Base-by-base conservation (phyloP, 2,888 invertebrate genomes). In the Acronicta psi region DNA sequence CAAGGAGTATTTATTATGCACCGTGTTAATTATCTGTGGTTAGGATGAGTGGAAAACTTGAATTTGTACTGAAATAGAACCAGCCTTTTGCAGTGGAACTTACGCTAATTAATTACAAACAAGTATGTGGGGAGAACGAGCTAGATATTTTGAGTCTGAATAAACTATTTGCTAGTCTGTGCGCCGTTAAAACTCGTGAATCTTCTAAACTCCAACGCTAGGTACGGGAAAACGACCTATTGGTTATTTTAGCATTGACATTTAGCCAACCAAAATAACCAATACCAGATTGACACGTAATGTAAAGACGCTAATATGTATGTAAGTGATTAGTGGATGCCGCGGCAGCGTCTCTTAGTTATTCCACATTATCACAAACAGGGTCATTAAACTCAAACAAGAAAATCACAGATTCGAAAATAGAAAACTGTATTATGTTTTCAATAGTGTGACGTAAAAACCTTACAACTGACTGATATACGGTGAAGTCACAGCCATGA, bases 361-460 rank as follows among this genome's bases (percentile, higher is more conserved):
- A 41, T 20, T 36, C 42, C 14, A 41, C 36, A 58, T 53, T 64
- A 61, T 47, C 56, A 40, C 23, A 14, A 57, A 58, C 25, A 52
- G 52, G 77, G 70, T 73, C 64, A 56, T 66, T 75, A 45, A 75
- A 64, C 77, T 62, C 70, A 41, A 42, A 52, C 59, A 71, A 70
- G 56, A 73, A 72, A 69, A 52, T 42, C 38, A 59, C 20, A 58
- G 54, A 51, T 65, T 69, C 44, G 61, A 61, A 59, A 59, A 71
- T 63, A 69, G 65, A 62, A 67, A 71, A 76, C 72, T 72, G 74
- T 77, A 60, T 29, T 29, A 2, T 14, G 52, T 50, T n/a, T n/a
- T n/a, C n/a, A n/a, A n/a, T n/a, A n/a, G n/a, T 29, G 40, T 59
- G 70, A 73, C 62, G 68, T 59, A 38, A 51, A 57, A 54, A 67